Evolutionary conservation across 2,797 vertebrate species (phyloP).

Genomic region (Typhlichthys eigenmanni): DNA sequence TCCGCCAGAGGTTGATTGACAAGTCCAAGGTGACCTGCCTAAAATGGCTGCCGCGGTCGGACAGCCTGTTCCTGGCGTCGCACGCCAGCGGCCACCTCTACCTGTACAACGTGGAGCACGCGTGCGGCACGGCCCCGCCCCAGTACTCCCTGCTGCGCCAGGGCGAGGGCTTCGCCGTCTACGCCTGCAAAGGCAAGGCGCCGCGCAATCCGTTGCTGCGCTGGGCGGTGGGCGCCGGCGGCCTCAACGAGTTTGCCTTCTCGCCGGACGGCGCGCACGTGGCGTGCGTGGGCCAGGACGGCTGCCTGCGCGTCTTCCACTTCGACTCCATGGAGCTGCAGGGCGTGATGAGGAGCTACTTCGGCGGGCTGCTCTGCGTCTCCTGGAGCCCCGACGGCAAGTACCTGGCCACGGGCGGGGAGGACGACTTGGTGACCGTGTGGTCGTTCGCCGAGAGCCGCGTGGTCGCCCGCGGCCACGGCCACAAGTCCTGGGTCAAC

Average conservation of each 20-base stretch:
- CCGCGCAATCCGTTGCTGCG: slow-evolving; percentile 87
- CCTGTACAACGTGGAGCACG: slow-evolving; percentile 88
- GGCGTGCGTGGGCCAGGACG: slow-evolving; percentile 91
- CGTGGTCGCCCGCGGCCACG: slow-evolving; percentile 87
- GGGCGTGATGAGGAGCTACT: slow-evolving; percentile 93
- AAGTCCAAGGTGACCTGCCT: slow-evolving; percentile 90
- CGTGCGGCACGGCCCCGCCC: slow-evolving; percentile 78
- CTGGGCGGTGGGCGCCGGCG: slow-evolving; percentile 89
- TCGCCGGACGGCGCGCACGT: slow-evolving; percentile 87
- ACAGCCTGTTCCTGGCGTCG: slow-evolving; percentile 88
- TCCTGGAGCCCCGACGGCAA: slow-evolving; percentile 93
- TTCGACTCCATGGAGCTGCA: slow-evolving; percentile 92
- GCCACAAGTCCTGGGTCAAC: slow-evolving; percentile 94
- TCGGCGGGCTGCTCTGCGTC: slow-evolving; percentile 88
- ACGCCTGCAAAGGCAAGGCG: slow-evolving; percentile 87
- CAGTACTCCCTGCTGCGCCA: slow-evolving; percentile 88
- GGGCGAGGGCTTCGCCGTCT: slow-evolving; percentile 89
- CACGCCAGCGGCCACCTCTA: slow-evolving; percentile 92
- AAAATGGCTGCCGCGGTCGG: slow-evolving; percentile 89
- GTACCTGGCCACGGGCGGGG: slow-evolving; percentile 88
- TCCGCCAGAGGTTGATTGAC: slow-evolving; percentile 86
- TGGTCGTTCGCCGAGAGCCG: slow-evolving; percentile 90
- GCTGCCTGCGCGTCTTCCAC: slow-evolving; percentile 88
- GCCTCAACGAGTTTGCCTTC: slow-evolving; percentile 91
- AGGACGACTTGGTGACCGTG: slow-evolving; percentile 90